These are phyloP conservation scores for Chloroceryle amazona DNA, from an alignment of 2,797 vertebrate genomes.

Conservation along the genomic window DNA sequence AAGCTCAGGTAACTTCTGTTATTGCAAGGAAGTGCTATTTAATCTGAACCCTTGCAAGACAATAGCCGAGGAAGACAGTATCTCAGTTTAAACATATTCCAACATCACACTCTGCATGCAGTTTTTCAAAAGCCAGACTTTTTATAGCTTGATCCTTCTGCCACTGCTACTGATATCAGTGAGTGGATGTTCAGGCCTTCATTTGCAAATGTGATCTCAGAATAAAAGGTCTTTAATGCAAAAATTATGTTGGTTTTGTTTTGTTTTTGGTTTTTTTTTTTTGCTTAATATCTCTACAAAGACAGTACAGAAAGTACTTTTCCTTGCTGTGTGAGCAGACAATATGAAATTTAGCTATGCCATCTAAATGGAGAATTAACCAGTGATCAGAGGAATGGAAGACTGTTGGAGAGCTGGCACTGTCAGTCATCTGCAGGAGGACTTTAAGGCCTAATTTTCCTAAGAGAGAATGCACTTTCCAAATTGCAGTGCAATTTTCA, in stretches of 20 bases:
- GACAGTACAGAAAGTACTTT: neutral
- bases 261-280: neutral
- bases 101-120: neutral
- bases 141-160: neutral
- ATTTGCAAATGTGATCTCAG: neutral
- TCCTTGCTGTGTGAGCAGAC: conserved; percentile 44
- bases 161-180: neutral
- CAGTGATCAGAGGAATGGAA: conserved; percentile 65
- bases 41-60: neutral
- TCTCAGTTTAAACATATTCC: neutral
- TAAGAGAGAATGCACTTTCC: conserved; percentile 75
- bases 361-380: conserved; percentile 68
- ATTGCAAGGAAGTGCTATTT: neutral
- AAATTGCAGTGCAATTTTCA: conserved; percentile 79
- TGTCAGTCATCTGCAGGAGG: conserved; percentile 70
- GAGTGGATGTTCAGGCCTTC: neutral
- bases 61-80: neutral
- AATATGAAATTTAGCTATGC: conserved; percentile 64
- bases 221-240: neutral
- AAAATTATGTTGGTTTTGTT: neutral
- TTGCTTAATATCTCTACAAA: conserved; percentile 5
- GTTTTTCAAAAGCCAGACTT: neutral
- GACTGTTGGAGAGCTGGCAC: conserved; percentile 69
- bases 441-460: conserved; percentile 75
- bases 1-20: neutral